Conservation (phyloP, 2,888 invertebrate species). For the Melanostoma scalare region DNA sequence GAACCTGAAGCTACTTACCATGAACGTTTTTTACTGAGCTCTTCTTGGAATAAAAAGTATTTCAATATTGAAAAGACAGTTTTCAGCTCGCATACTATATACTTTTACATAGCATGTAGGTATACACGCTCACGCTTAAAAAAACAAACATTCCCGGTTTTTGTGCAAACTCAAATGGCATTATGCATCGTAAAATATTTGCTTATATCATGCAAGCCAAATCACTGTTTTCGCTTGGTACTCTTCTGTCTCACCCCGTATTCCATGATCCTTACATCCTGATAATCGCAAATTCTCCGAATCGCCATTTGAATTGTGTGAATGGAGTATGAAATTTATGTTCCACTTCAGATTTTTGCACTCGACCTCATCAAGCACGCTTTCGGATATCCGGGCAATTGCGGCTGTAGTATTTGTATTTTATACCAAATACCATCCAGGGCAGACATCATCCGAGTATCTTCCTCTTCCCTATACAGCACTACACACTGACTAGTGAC, state of each 20-base stretch:
- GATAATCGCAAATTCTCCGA: constrained; percentile 41
- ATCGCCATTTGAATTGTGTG: constrained; percentile 42
- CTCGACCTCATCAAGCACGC: constrained; percentile 61
- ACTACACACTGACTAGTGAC: too few relatives aligned
- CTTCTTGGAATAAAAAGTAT: too few relatives aligned
- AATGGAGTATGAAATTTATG: constrained; percentile 58
- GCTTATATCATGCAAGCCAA: constrained; percentile 29
- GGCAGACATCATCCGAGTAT: background rate
- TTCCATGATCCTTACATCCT: constrained; percentile 42
- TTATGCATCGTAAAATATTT: constrained; percentile 8
- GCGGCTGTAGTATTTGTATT: constrained; percentile 37
- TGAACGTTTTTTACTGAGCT: too few relatives aligned
- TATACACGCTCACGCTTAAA: too few relatives aligned
- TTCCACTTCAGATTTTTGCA: constrained; percentile 66
- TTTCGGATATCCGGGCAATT: constrained; percentile 68
- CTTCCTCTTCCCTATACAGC: background rate
- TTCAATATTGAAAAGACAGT: too few relatives aligned
- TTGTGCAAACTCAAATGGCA: too few relatives aligned
- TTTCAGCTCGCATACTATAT: too few relatives aligned
- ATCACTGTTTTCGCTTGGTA: background rate
- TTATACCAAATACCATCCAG: background rate
- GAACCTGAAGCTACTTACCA: too few relatives aligned
- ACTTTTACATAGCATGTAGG: too few relatives aligned
- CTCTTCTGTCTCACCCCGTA: constrained; percentile 3
- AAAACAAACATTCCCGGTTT: too few relatives aligned